Evolutionary conservation across 1,140 invertebrate genomes (phyloP).

Genomic region (Homarus americanus): DNA sequence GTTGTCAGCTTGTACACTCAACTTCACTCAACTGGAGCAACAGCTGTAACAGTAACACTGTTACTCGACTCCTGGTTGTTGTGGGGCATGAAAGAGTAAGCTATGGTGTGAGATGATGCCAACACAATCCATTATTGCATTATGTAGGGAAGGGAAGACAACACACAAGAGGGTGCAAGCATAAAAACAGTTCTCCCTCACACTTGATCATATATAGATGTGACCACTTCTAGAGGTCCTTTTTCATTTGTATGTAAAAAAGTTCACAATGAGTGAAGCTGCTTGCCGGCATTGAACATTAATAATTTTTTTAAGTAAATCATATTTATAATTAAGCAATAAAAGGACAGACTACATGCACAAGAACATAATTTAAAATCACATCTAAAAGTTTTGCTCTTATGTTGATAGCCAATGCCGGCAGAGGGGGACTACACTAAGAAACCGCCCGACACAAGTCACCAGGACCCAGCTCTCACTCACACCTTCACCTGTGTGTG

Average conservation of each 20-base stretch:
- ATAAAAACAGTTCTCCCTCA: neutral
- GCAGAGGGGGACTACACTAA: slow-evolving; percentile 40
- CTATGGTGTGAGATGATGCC: neutral
- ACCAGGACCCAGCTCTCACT: neutral
- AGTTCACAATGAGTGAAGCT: slow-evolving; percentile 58
- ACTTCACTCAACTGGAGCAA: neutral
- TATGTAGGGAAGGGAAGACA: neutral
- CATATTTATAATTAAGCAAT: slow-evolving; percentile 31
- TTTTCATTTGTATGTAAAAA: neutral
- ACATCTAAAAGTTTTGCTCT: neutral
- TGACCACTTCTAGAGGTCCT: neutral
- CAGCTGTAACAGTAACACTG: neutral
- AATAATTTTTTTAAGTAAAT: slow-evolving; percentile 25
- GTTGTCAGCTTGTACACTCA: neutral
- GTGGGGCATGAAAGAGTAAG: neutral
- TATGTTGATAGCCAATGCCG: slow-evolving; percentile 46
- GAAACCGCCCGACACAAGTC: neutral
- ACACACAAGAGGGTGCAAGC: neutral
- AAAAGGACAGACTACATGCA: slow-evolving; percentile 51
- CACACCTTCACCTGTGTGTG: too few relatives aligned
- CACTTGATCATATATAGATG: neutral
- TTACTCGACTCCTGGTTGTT: neutral
- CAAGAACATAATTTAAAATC: slow-evolving; percentile 29
- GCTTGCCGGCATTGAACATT: slow-evolving; percentile 69
- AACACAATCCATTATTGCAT: neutral